These are phyloP conservation scores for Barnardius zonarius DNA, from an alignment of 2,113 vertebrate genomes.

Conservation along the genomic window DNA sequence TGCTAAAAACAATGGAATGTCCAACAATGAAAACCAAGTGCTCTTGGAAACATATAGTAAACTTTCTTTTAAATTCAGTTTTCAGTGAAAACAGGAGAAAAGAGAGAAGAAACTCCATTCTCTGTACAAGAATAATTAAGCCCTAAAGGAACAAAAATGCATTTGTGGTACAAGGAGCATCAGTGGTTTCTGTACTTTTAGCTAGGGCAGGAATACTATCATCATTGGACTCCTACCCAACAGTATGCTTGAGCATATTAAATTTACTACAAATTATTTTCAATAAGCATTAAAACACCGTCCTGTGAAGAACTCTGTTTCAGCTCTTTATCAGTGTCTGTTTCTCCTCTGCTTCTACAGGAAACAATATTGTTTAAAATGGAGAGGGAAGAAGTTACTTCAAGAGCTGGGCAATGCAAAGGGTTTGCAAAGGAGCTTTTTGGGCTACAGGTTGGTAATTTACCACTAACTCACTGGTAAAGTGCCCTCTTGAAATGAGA, in stretches of 20 bases:
- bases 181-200: neutral
- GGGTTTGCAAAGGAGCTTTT: neutral
- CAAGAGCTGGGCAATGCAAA: neutral
- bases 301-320: neutral
- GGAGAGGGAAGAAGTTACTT: neutral
- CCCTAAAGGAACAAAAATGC: neutral
- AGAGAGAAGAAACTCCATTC: neutral
- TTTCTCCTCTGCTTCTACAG: neutral
- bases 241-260: neutral
- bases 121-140: neutral
- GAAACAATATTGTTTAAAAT: neutral
- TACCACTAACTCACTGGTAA: neutral
- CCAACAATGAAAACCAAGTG: neutral
- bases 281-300: neutral
- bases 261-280: neutral
- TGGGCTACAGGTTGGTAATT: neutral
- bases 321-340: neutral
- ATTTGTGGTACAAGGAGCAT: neutral
- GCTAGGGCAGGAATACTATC: neutral
- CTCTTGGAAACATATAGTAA: neutral
- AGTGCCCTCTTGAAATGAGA: neutral
- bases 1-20: neutral
- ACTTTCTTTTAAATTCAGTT: neutral
- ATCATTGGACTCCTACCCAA: neutral
- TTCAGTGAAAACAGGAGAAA: neutral